Evolutionary conservation across 1,140 invertebrate genomes (phyloP).

Genomic region (Geopemphigus sp.): DNA sequence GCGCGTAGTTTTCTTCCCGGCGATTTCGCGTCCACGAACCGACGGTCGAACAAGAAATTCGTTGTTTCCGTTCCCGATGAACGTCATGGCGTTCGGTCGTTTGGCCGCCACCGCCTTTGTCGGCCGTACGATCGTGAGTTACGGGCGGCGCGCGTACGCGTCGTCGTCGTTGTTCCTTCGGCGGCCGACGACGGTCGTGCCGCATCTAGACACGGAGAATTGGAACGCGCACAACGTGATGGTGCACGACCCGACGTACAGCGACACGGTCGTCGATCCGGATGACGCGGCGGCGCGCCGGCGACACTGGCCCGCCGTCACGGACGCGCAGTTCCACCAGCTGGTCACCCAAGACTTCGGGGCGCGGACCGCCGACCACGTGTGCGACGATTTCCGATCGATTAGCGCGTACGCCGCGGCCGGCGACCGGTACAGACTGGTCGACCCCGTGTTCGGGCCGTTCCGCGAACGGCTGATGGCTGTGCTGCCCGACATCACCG

Average conservation of each 20-base stretch:
- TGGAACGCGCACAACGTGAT: background rate
- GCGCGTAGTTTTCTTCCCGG: too few species aligned
- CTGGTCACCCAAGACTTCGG: background rate
- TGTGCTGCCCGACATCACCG: background rate
- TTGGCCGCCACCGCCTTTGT: too few species aligned
- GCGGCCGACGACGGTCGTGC: too few species aligned
- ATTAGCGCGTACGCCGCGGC: background rate
- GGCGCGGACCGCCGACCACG: background rate
- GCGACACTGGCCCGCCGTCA: background rate
- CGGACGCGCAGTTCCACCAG: background rate
- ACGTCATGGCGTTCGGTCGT: background rate
- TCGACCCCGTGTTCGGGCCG: background rate
- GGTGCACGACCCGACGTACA: background rate
- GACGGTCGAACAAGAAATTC: too few species aligned
- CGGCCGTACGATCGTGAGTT: background rate
- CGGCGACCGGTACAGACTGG: background rate
- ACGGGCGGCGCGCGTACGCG: too few species aligned
- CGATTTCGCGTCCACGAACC: too few species aligned
- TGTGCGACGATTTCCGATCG: background rate
- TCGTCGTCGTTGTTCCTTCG: too few species aligned
- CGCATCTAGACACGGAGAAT: background rate
- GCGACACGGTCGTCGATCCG: background rate
- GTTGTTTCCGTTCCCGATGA: too few species aligned
- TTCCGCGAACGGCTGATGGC: background rate
- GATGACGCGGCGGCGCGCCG: too few species aligned